Evolutionary conservation across 2,113 vertebrate species (phyloP).

Genomic region (Oryzias curvinotus): DNA sequence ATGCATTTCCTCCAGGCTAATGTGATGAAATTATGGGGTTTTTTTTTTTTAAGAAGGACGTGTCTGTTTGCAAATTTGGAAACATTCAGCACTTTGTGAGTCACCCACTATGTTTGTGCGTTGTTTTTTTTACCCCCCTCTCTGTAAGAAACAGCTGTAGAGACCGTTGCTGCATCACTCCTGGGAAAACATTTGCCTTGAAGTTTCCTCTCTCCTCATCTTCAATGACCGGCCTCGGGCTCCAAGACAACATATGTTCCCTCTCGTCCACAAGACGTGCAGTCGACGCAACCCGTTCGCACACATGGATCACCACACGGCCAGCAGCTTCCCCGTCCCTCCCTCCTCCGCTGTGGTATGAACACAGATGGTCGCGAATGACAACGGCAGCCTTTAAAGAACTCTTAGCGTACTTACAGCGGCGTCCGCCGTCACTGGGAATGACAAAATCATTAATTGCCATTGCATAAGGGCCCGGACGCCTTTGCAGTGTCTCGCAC

Average conservation of each 20-base stretch:
- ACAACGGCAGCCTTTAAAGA: conserved; percentile 82
- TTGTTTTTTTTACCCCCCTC: conserved; percentile 82
- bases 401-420: conserved; percentile 81
- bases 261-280: conserved; percentile 90
- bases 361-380: conserved; percentile 93
- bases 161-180: conserved; percentile 93
- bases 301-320: conserved; percentile 85
- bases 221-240: conserved; percentile 96
- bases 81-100: conserved; percentile 36
- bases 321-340: conserved; percentile 50
- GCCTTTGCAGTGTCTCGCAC: conserved; percentile 82
- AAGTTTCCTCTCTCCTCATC: conserved; percentile 97
- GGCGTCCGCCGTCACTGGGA: conserved; percentile 79
- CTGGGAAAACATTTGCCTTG: conserved; percentile 96
- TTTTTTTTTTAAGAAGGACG: conserved; percentile 40
- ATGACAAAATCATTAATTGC: conserved; percentile 96
- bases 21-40: conserved; percentile 48
- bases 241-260: conserved; percentile 98
- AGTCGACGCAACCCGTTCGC: conserved; percentile 74
- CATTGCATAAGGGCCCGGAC: conserved; percentile 81
- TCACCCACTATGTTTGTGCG: conserved; percentile 38
- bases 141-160: conserved; percentile 88
- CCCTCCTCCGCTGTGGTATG: conserved; percentile 55
- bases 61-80: conserved; percentile 40
- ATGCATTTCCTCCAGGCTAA: conserved; percentile 72